phyloP scores from a whole-genome alignment of 1,140 invertebrate species.

The Melitaea cinxia region DNA sequence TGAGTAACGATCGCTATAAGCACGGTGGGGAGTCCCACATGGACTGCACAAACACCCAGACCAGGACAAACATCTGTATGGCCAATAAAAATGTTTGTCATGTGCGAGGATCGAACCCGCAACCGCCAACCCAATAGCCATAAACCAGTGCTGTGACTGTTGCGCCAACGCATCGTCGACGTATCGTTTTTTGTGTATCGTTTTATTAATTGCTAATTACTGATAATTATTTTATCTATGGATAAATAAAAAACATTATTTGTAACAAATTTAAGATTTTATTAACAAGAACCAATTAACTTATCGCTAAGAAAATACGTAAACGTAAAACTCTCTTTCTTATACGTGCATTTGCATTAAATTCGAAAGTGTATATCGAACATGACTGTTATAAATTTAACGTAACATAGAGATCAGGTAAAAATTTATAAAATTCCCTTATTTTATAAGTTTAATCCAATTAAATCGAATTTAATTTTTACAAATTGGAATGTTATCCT shows the following conservation, averaged over 20 bases:
- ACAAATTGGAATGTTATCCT: slow-evolving; percentile 26
- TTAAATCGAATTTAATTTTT: slow-evolving; percentile 14
- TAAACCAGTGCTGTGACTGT: too few species aligned
- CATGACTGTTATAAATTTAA: slow-evolving; percentile 23
- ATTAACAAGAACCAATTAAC: slow-evolving; percentile 51
- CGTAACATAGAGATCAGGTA: slow-evolving; percentile 18
- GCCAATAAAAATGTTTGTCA: too few species aligned
- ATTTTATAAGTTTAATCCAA: slow-evolving; percentile 2
- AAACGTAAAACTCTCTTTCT: slow-evolving; percentile 28
- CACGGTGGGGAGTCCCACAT: too few species aligned
- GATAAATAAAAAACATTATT: slow-evolving; percentile 26
- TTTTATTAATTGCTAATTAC: too few species aligned
- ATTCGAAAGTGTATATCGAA: slow-evolving; percentile 15
- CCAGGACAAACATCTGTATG: too few species aligned
- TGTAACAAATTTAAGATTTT: slow-evolving; percentile 53
- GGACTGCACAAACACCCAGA: too few species aligned
- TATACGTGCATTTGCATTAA: slow-evolving; percentile 27
- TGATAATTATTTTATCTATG: too few species aligned
- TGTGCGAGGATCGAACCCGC: too few species aligned
- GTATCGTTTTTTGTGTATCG: too few species aligned
- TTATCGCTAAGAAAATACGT: slow-evolving; percentile 28
- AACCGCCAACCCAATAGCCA: too few species aligned
- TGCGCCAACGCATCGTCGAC: too few species aligned
- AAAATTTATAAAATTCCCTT: slow-evolving; percentile 2
- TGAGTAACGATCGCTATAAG: too few species aligned